Percentiles rank a stretch among this genome's conserved stretches.
These are phyloP conservation scores for Gracilinanus agilis DNA, from an alignment of 2,113 vertebrate species.

Conservation along the genomic window DNA sequence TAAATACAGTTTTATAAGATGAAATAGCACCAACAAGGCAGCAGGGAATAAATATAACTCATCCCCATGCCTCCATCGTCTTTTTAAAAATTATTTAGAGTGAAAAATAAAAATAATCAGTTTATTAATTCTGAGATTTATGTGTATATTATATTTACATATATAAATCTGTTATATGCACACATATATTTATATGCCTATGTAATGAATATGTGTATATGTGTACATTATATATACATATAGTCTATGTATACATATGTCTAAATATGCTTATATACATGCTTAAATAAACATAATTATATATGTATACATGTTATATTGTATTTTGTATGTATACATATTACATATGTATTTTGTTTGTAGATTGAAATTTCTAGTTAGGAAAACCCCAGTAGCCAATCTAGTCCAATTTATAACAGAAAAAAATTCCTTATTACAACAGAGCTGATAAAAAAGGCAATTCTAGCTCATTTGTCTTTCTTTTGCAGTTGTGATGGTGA, in stretches of 20 bases:
- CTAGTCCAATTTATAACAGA: neutral
- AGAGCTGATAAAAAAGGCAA: neutral
- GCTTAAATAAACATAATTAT: too few species aligned
- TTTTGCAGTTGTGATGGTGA: neutral
- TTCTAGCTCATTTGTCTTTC: neutral
- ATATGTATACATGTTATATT: too few species aligned
- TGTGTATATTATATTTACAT: too few species aligned
- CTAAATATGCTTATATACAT: too few species aligned
- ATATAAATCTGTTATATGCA: too few species aligned
- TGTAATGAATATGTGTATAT: neutral
- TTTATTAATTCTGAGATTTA: neutral
- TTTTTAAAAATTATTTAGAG: neutral
- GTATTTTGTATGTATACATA: too few species aligned
- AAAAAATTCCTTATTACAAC: neutral
- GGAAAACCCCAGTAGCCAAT: neutral
- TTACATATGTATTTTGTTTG: neutral
- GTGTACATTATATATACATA: neutral
- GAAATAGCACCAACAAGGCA: neutral
- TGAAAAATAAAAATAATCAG: neutral
- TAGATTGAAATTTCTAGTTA: neutral
- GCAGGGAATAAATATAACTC: constrained; percentile 27
- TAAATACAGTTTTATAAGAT: constrained; percentile 14
- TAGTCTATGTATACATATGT: too few species aligned
- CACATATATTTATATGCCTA: too few species aligned
- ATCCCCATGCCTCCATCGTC: neutral